Evolutionary conservation across 2,113 vertebrate species (phyloP), one percentile per base, ranked within the genome.

Genomic region (Entosphenus tridentatus): DNA sequence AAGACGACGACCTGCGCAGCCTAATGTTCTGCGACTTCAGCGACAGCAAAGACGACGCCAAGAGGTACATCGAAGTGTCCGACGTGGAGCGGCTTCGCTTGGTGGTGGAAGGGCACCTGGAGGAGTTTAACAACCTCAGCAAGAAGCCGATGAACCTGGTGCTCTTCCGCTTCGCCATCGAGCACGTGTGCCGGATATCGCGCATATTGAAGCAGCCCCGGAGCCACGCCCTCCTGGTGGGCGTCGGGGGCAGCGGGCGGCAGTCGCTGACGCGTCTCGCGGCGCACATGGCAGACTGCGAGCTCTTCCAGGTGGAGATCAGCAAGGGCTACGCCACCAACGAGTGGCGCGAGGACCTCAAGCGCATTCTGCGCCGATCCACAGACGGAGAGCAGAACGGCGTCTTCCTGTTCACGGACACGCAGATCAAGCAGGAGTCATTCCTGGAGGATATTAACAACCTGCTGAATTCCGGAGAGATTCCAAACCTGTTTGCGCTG

Each of bases 1-100:
- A 79, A 5, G 88, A 89, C 72, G 86, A 92, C 58, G 87, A 92
- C 69, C 78, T 95, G 14, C 82, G 81, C 69, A 89, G 87, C 72
- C 79, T 95, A 69, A 86, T 95, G 83, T 95, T 92, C 73, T 95
- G 89, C 71, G 85, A 91, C 74, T 92, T 95, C 72, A 82, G 88
- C 4, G 87, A 95, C 73, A 80, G 77, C 18, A 87, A 82, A 72
- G 82, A 82, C 14, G 84, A 87, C 5, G 85, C 89, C 71, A 81
- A 76, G n/a, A 83, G 71, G 75, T 92, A 95, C 74, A 76, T 82
- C 3, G 87, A 95, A 72, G 76, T 89, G 11, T 57, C 56, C 1
- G 14, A 84, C 55, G 76, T 84, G 7, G 81, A 84, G 54, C 70
- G 71, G 2, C 81, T 95, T 12, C 78, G 82, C 14, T 70, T 78